Evolutionary conservation across 2,888 invertebrate genomes (phyloP).

Genomic region (Ophioninae sp.): DNA sequence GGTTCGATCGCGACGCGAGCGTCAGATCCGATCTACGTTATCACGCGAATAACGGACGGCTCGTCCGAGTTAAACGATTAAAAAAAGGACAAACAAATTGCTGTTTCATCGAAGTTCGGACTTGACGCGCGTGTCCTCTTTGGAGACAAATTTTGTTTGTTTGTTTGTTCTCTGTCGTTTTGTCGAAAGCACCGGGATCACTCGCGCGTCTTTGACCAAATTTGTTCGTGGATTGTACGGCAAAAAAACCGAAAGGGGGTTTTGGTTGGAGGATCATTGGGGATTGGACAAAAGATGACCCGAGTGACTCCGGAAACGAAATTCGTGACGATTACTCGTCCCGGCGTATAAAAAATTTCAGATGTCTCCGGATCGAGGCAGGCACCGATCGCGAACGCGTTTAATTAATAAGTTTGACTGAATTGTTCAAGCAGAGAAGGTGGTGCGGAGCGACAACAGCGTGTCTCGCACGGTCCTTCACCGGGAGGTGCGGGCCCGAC

Average conservation of each 20-base stretch:
- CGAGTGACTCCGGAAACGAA: conserved; percentile 54
- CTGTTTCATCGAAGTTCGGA: neutral
- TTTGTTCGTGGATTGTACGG: neutral
- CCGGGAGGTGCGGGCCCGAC: conserved; percentile 74
- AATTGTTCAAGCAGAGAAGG: conserved; percentile 80
- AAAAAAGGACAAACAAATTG: neutral
- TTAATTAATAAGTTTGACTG: conserved; percentile 76
- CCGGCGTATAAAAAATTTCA: conserved; percentile 49
- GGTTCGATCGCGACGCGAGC: neutral
- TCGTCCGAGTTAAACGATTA: too few relatives aligned
- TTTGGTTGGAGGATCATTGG: too few relatives aligned
- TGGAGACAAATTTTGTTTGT: neutral
- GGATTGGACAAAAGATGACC: neutral
- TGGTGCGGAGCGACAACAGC: conserved; percentile 76
- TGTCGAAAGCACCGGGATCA: neutral
- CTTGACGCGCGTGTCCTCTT: neutral
- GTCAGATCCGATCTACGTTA: neutral
- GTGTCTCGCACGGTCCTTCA: conserved; percentile 75
- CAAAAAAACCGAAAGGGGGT: conserved; percentile 64
- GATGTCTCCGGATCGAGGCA: conserved; percentile 15
- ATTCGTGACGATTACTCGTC: conserved; percentile 35
- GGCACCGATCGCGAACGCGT: conserved; percentile 3
- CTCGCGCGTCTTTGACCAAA: neutral
- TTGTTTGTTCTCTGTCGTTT: too few relatives aligned
- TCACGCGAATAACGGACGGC: too few relatives aligned